Evolutionary conservation across 2,113 vertebrate species (phyloP).

Genomic region (Salvelinus sp.): DNA sequence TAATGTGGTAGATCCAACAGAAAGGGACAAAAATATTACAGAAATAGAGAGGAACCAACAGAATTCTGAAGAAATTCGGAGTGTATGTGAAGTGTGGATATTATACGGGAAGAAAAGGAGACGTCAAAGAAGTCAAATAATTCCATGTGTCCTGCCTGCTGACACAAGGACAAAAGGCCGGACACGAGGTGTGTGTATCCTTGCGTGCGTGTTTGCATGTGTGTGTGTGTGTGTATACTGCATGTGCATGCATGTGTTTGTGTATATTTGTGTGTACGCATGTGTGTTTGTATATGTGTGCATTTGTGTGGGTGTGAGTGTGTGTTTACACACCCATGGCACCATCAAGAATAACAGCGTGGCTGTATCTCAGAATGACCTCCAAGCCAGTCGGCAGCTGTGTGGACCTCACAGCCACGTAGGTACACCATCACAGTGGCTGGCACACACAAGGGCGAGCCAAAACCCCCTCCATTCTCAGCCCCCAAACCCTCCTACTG

Average conservation of each 20-base stretch:
- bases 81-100: not conserved
- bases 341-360: not conserved
- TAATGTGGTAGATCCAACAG: not conserved
- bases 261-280: conserved; percentile 18
- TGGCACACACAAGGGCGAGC: not conserved
- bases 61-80: not conserved
- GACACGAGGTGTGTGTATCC: not conserved
- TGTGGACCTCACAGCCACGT: not conserved
- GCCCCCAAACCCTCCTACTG: not conserved
- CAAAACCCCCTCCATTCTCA: not conserved
- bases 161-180: conserved; percentile 27
- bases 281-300: conserved; percentile 3
- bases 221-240: not conserved
- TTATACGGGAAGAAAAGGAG: not conserved
- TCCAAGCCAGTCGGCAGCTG: not conserved
- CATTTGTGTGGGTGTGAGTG: conserved; percentile 15
- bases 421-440: not conserved
- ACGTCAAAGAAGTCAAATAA: conserved; percentile 1
- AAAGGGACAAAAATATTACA: not conserved
- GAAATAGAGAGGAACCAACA: too few relatives aligned
- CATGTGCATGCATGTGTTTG: too few relatives aligned
- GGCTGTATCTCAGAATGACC: not conserved
- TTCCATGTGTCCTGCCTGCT: conserved; percentile 13
- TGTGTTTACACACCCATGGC: not conserved
- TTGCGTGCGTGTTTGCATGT: not conserved